phyloP scores from a whole-genome alignment of 1,140 invertebrate genomes.

The Lamellibrachia luymesi region DNA sequence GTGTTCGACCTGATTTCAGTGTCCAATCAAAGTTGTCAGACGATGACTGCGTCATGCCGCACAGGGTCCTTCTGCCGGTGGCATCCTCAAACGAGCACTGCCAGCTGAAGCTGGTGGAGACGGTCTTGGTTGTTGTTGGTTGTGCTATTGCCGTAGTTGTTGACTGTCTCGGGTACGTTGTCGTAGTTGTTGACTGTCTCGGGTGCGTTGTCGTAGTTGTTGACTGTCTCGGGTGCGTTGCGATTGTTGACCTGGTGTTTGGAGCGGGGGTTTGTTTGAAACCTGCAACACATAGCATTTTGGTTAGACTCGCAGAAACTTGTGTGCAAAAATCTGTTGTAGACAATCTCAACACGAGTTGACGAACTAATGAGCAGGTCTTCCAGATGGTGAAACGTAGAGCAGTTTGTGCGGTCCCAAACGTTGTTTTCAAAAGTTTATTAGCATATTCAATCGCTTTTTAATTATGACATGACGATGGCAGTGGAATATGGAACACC shows the following conservation, averaged over 20 bases:
- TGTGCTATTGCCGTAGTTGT: background rate
- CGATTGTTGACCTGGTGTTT: background rate
- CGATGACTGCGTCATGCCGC: constrained; percentile 12
- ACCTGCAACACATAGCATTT: background rate
- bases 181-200: background rate
- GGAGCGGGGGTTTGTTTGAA: background rate
- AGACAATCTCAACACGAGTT: too few relatives aligned
- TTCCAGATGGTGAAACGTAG: too few relatives aligned
- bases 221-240: background rate
- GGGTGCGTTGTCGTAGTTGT: background rate
- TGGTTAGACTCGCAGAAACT: background rate
- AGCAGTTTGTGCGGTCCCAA: too few relatives aligned
- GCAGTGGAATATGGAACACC: too few relatives aligned
- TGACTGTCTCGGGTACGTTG: background rate
- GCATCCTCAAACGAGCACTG: constrained; percentile 10
- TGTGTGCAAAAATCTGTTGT: too few relatives aligned
- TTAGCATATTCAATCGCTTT: too few relatives aligned
- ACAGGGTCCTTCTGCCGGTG: background rate
- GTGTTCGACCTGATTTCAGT: background rate
- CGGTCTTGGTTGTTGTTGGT: background rate
- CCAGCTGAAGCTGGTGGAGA: background rate
- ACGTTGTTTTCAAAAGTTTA: too few relatives aligned
- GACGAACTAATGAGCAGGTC: too few relatives aligned
- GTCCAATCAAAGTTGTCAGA: constrained; percentile 7
- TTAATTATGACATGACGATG: too few relatives aligned